Evolutionary conservation across 2,113 vertebrate species (phyloP), one percentile per base, ranked within the genome.

Genomic region (Porphyrio hochstetteri): DNA sequence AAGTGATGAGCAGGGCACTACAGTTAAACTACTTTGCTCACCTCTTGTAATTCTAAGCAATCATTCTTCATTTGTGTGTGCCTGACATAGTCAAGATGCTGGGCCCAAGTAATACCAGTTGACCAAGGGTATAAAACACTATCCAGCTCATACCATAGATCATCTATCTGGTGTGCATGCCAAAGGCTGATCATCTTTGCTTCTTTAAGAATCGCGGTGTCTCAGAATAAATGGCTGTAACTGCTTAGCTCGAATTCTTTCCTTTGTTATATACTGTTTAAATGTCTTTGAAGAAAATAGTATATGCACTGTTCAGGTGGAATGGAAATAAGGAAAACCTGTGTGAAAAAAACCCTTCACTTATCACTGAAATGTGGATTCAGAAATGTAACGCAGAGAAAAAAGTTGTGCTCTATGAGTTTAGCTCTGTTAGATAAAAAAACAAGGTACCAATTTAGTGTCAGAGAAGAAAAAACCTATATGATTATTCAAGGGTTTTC

Each of bases 91-190:
- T 68, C 17, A 63, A 25, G 20, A 35, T 21, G 20, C 10, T 23
- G 29, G 59, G 5, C 19, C 20, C n/a, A 59, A 12, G n/a, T 29
- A 63, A 55, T 40, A 68, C 31, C 31, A 60, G 25, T 25, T 31
- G 42, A 42, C 5, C 23, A 48, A 9, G 8, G 0, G 1, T 40
- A 60, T 36, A 18, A 38, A 59, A 8, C 1, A 1, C 20, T 17
- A 59, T 55, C 18, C 55, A 81, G 27, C 4, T 72, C 48, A 64
- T 55, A 33, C 48, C 19, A 40, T 0, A 71, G 60, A 33, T 13
- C 46, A 57, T 29, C 16, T 57, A 1, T 18, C 56, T 65, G 33
- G 7, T 61, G 50, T 48, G 8, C 12, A 15, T 4, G 12, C 20
- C 16, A 69, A 40, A 60, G 33, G 4, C 3, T 74, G 44, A 56